Conservation (phyloP, 2,888 invertebrate genomes). For the Rhagophthalmus giganteus region DNA sequence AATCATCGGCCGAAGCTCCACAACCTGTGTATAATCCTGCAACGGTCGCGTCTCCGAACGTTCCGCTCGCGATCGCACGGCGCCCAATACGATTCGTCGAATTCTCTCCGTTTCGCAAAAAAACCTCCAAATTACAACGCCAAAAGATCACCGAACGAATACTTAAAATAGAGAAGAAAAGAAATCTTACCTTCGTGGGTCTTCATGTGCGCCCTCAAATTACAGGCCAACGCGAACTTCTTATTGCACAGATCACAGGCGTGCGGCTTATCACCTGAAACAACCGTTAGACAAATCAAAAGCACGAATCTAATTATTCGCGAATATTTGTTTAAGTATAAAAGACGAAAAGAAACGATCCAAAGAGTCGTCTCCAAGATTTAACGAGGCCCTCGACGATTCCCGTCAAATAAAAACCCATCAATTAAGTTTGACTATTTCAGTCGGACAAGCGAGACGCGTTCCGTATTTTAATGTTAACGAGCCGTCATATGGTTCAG, state of each 20-base stretch:
- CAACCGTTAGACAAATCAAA: conserved; percentile 36
- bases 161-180: neutral
- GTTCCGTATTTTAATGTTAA: conserved; percentile 44
- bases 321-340: neutral
- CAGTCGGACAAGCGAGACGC: conserved; percentile 38
- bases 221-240: conserved; percentile 73
- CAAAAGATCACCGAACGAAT: too few relatives aligned
- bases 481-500: conserved; percentile 48
- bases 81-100: too few relatives aligned
- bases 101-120: too few relatives aligned
- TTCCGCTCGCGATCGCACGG: too few relatives aligned
- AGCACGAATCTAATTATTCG: neutral
- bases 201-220: conserved; percentile 72
- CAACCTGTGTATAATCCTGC: too few relatives aligned
- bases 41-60: too few relatives aligned
- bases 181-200: conserved; percentile 66
- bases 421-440: conserved; percentile 48
- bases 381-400: conserved; percentile 44
- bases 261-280: conserved; percentile 73
- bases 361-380: too few relatives aligned
- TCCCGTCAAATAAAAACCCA: conserved; percentile 45
- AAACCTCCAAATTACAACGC: too few relatives aligned
- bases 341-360: neutral
- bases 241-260: conserved; percentile 71
- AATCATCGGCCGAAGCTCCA: too few relatives aligned